Conservation (phyloP, 1,140 invertebrate species). For the Drosophila tsacasi region DNA sequence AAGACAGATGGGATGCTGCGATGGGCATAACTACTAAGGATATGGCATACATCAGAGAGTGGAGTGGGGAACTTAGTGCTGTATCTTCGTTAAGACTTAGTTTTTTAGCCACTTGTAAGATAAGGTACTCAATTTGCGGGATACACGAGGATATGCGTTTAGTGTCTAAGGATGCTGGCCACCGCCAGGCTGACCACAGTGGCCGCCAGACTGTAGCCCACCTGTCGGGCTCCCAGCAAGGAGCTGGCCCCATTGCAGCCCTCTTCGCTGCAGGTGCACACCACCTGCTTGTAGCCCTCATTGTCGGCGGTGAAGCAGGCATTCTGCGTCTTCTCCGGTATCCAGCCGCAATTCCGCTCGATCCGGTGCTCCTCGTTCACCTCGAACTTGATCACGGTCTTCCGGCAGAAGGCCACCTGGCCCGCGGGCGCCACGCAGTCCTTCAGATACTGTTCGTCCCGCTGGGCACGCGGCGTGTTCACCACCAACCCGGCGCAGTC, state of each 20-base stretch:
- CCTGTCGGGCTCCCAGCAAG: slow-evolving; percentile 14
- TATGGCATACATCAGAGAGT: slow-evolving; percentile 30
- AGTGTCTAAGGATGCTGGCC: slow-evolving; percentile 45
- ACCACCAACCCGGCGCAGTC: slow-evolving; percentile 87
- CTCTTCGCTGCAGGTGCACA: slow-evolving; percentile 87
- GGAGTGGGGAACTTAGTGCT: slow-evolving; percentile 32
- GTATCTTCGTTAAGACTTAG: slow-evolving; percentile 34
- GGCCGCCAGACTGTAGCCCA: slow-evolving; percentile 38
- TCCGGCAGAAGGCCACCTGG: slow-evolving; percentile 69
- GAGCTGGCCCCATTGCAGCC: slow-evolving; percentile 85
- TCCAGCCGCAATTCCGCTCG: slow-evolving; percentile 86
- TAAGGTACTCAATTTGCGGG: slow-evolving; percentile 45
- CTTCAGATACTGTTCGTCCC: slow-evolving; percentile 66
- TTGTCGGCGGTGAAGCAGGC: slow-evolving; percentile 86
- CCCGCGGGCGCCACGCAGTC: slow-evolving; percentile 50
- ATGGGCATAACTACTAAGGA: slow-evolving; percentile 22
- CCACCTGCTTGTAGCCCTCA: slow-evolving; percentile 86
- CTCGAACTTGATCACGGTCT: slow-evolving; percentile 81
- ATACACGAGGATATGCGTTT: neutral
- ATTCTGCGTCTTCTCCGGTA: slow-evolving; percentile 74
- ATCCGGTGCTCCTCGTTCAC: slow-evolving; percentile 85
- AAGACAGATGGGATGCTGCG: slow-evolving; percentile 12
- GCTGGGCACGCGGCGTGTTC: slow-evolving; percentile 66
- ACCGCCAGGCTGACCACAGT: slow-evolving; percentile 37
- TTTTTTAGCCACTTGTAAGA: slow-evolving; percentile 30